Evolutionary conservation across 1,140 invertebrate species (phyloP).

Genomic region (Drosophila funebris): DNA sequence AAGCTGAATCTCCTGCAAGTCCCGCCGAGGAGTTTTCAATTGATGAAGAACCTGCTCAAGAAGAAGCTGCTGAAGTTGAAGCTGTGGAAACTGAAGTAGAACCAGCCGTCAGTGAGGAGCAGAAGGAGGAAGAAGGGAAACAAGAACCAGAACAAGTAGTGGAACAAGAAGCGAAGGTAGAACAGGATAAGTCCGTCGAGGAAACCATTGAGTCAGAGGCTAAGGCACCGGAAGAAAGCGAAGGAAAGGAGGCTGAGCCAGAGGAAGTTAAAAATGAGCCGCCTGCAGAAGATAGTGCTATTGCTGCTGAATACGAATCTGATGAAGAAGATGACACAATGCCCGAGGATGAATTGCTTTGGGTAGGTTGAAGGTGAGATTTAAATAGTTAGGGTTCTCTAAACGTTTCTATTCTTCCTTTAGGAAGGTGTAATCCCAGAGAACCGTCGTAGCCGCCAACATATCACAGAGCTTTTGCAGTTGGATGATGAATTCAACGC

Average conservation of each 20-base stretch:
- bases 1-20: conserved; percentile 63
- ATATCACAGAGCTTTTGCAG: conserved; percentile 91
- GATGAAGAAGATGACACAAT: conserved; percentile 83
- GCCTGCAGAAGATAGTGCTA: conserved; percentile 27
- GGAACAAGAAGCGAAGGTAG: conserved; percentile 61
- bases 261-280: conserved; percentile 46
- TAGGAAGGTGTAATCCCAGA: conserved; percentile 90
- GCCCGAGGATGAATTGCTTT: conserved; percentile 86
- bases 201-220: conserved; percentile 54
- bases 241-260: conserved; percentile 32
- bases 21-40: conserved; percentile 80
- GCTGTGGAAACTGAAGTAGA: conserved; percentile 34
- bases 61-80: conserved; percentile 47
- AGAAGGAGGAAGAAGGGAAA: conserved; percentile 58
- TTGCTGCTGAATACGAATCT: conserved; percentile 68
- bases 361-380: conserved; percentile 81
- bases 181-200: conserved; percentile 27
- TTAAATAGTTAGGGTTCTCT: too few species aligned
- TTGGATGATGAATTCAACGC: conserved; percentile 90
- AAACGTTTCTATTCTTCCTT: background rate
- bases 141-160: conserved; percentile 85
- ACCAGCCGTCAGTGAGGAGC: conserved; percentile 51
- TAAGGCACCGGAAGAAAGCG: conserved; percentile 26
- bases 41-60: conserved; percentile 70
- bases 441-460: conserved; percentile 90